Conservation (phyloP, 2,113 vertebrate genomes). For the Poecilia latipinna region DNA sequence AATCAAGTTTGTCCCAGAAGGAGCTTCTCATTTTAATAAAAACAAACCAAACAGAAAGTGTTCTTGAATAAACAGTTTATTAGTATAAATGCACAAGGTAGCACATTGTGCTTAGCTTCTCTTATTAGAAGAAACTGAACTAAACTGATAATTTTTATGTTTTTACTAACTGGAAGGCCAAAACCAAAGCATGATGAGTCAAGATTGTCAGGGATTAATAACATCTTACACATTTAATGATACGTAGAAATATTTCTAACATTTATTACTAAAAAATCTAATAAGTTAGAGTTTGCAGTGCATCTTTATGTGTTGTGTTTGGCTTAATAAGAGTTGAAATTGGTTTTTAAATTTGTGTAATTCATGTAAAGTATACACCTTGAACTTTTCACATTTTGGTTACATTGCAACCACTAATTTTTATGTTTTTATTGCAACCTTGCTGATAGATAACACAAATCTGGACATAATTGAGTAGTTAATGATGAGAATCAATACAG, state of each 20-base stretch:
- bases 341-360: neutral
- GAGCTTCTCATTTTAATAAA: neutral
- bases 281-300: neutral
- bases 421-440: neutral
- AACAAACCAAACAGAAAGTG: neutral
- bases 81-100: conserved; percentile 8
- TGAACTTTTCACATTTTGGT: neutral
- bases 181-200: neutral
- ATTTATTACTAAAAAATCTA: neutral
- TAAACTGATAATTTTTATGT: neutral
- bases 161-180: neutral
- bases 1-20: conserved; percentile 18
- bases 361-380: neutral
- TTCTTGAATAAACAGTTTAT: neutral
- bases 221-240: too few species aligned
- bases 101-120: neutral
- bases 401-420: neutral
- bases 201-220: neutral
- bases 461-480: neutral
- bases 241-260: neutral
- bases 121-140: neutral
- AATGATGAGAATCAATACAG: too few species aligned
- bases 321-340: neutral
- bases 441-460: neutral
- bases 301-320: neutral